A percentile compares a stretch with the other conserved stretches of the same genome.
phyloP scores from a whole-genome alignment of 2,797 vertebrate genomes.

The Siniperca scherzeri region DNA sequence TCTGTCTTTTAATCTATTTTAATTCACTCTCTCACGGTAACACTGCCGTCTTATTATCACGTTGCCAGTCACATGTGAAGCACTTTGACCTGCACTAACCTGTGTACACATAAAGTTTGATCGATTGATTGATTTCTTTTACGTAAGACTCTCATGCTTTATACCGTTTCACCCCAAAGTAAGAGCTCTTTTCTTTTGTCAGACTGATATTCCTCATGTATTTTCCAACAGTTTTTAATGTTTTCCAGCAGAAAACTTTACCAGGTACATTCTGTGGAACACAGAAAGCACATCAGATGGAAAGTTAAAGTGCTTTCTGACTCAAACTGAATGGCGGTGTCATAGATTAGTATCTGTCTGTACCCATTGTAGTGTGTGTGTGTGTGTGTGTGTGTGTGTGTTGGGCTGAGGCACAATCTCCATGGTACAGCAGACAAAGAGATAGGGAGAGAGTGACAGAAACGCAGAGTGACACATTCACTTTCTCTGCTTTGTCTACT shows the following conservation, averaged over 20 bases:
- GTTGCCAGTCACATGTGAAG: no score
- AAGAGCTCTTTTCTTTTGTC: background rate
- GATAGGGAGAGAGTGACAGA: slow-evolving; percentile 6
- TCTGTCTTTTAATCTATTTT: no score
- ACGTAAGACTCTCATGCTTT: background rate
- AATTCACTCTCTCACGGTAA: no score
- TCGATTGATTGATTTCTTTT: background rate
- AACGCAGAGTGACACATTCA: slow-evolving; percentile 25
- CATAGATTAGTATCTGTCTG: background rate
- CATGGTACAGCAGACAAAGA: background rate
- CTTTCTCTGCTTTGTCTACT: slow-evolving; percentile 3
- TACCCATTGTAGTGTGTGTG: background rate
- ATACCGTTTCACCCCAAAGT: background rate
- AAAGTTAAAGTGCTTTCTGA: slow-evolving; percentile 21
- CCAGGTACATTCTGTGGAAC: background rate
- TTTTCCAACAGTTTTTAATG: slow-evolving; percentile 24
- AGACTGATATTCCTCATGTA: background rate
- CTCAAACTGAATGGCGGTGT: background rate
- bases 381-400: background rate
- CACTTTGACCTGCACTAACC: no score
- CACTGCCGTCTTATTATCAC: no score
- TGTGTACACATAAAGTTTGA: no score
- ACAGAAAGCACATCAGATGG: slow-evolving; percentile 44
- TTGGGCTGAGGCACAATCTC: background rate
- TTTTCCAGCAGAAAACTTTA: slow-evolving; percentile 17